phyloP scores from a whole-genome alignment of 2,888 invertebrate species.

The Auanema freiburgensis region DNA sequence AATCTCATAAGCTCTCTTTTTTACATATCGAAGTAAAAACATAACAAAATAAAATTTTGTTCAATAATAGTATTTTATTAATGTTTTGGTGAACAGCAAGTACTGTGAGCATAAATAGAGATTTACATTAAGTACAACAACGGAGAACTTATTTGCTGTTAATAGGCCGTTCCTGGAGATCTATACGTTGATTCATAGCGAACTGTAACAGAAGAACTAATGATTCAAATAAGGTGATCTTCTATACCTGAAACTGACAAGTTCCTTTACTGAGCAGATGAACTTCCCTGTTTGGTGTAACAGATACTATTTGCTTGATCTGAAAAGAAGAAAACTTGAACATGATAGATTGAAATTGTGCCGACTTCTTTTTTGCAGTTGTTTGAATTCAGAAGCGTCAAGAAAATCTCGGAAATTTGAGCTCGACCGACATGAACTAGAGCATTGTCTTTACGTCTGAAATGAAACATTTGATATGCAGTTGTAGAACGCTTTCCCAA shows the following conservation, averaged over 20 bases:
- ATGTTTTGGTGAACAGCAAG: too few species aligned
- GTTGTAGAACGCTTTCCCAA: background rate
- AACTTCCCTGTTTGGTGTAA: constrained; percentile 52
- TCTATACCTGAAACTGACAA: constrained; percentile 61
- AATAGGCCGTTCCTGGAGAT: constrained; percentile 54
- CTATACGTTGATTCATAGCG: constrained; percentile 63
- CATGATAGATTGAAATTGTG: background rate
- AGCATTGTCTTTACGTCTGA: constrained; percentile 57
- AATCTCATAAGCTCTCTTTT: too few species aligned
- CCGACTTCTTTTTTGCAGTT: constrained; percentile 50
- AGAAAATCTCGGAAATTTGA: constrained; percentile 59
- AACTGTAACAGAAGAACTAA: constrained; percentile 42
- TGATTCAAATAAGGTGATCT: background rate
- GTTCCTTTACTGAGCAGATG: constrained; percentile 56
- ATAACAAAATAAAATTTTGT: too few species aligned
- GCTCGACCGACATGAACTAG: constrained; percentile 60
- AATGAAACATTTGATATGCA: constrained; percentile 7
- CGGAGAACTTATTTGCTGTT: background rate
- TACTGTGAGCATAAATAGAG: too few species aligned
- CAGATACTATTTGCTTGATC: constrained; percentile 42
- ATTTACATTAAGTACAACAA: too few species aligned
- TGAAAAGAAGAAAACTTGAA: constrained; percentile 19
- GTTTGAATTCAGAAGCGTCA: constrained; percentile 35
- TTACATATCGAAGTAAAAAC: too few species aligned
- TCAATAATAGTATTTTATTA: too few species aligned